A percentile compares a stretch with the other conserved stretches of the same genome.
These are phyloP conservation scores for Conops quadrifasciatus DNA, from an alignment of 2,888 invertebrate genomes.

Conservation along the genomic window DNA sequence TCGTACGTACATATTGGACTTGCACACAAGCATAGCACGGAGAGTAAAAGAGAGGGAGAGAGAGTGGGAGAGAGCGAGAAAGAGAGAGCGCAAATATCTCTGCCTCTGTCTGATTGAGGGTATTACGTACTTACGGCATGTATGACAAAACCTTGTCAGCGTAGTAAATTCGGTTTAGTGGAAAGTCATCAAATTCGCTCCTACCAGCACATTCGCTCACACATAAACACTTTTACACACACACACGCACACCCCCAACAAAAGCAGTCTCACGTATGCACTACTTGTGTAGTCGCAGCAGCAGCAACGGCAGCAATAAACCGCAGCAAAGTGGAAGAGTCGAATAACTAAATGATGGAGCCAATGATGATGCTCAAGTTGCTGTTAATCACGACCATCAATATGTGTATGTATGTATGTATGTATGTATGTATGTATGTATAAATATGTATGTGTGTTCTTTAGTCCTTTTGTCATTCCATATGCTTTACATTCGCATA, in stretches of 20 bases:
- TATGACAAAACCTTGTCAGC: slow-evolving; percentile 24
- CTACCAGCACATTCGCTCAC: slow-evolving; percentile 32
- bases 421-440: slow-evolving; percentile 18
- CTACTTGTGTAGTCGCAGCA: not conserved
- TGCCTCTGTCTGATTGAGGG: not conserved
- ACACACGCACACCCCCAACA: slow-evolving; percentile 47
- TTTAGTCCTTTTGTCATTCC: not conserved
- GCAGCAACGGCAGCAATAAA: slow-evolving; percentile 51
- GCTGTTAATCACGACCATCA: slow-evolving; percentile 10
- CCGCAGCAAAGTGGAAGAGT: slow-evolving; percentile 43
- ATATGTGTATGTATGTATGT: not conserved
- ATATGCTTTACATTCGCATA: not conserved
- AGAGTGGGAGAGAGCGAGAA: not conserved
- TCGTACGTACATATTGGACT: too few species aligned
- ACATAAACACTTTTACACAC: slow-evolving; percentile 29
- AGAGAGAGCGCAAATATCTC: not conserved
- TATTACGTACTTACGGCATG: not conserved
- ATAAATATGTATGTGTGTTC: slow-evolving; percentile 16
- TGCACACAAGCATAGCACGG: too few species aligned
- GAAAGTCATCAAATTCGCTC: slow-evolving; percentile 48
- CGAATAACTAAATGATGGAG: slow-evolving; percentile 23
- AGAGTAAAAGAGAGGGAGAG: not conserved
- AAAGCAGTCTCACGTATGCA: slow-evolving; percentile 43
- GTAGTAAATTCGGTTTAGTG: slow-evolving; percentile 51
- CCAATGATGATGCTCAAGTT: slow-evolving; percentile 8